phyloP scores from a whole-genome alignment of 2,888 invertebrate species.

The Lottia scabra region DNA sequence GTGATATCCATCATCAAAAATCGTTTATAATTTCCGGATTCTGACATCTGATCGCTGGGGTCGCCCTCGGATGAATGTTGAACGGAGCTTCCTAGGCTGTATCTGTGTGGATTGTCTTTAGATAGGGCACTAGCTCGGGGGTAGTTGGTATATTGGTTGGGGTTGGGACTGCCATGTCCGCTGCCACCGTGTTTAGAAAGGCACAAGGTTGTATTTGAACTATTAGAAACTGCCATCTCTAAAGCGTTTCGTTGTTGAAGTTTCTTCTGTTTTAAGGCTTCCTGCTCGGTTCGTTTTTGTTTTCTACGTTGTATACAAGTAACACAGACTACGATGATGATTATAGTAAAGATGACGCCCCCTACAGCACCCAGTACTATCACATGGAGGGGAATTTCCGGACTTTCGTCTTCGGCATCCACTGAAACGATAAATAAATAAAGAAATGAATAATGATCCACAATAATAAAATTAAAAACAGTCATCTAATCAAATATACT shows the following conservation, averaged over 20 bases:
- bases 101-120: conserved; percentile 29
- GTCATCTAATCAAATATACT: no score
- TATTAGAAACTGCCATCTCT: conserved; percentile 44
- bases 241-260: conserved; percentile 38
- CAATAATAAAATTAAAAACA: no score
- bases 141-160: conserved; percentile 13
- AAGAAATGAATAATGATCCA: no score
- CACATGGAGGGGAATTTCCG: conserved; percentile 43
- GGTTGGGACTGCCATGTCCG: conserved; percentile 4
- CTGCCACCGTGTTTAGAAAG: conserved; percentile 19
- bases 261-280: conserved; percentile 11
- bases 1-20: conserved; percentile 44
- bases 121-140: conserved; percentile 7
- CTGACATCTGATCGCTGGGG: conserved; percentile 41
- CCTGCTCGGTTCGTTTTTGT: conserved; percentile 34
- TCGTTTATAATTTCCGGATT: conserved; percentile 45
- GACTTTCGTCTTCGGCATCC: conserved; percentile 11
- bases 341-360: conserved; percentile 51
- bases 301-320: conserved; percentile 45
- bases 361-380: conserved; percentile 61
- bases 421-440: conserved; percentile 12
- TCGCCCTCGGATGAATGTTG: conserved; percentile 40
- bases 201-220: conserved; percentile 34
- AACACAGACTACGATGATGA: conserved; percentile 50
- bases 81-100: conserved; percentile 40